phyloP scores from a whole-genome alignment of 2,797 vertebrate genomes.

The Muraenolepis orangiensis region DNA sequence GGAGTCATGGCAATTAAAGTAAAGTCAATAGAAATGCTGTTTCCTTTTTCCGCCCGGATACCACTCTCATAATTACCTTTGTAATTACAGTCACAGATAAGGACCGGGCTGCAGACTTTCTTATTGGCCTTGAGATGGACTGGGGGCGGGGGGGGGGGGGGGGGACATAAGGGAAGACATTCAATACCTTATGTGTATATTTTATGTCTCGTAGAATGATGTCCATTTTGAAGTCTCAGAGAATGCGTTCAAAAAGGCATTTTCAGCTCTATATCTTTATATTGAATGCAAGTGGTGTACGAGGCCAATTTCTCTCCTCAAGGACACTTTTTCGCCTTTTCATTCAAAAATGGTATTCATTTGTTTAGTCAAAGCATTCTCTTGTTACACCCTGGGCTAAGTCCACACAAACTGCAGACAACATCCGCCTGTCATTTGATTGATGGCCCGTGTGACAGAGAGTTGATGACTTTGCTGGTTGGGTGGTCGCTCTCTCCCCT shows the following conservation, averaged over 20 bases:
- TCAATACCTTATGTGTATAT: neutral
- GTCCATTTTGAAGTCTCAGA: neutral
- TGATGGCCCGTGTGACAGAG: neutral
- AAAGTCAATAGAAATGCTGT: too few relatives aligned
- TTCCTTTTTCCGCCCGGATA: neutral
- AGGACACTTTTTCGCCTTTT: neutral
- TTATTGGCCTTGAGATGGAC: neutral
- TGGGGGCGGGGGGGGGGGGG: too few relatives aligned
- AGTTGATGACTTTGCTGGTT: neutral
- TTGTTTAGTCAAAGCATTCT: neutral
- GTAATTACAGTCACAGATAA: neutral
- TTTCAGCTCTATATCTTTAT: neutral
- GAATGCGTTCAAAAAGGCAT: neutral
- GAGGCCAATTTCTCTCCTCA: neutral
- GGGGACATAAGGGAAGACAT: neutral
- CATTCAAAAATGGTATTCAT: neutral
- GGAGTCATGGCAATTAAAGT: too few relatives aligned
- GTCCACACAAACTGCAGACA: neutral
- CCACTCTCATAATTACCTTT: neutral
- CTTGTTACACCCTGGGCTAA: neutral
- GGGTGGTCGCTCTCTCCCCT: neutral
- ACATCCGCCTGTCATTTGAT: neutral
- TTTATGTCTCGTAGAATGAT: neutral
- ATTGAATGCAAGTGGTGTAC: neutral
- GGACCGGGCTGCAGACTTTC: neutral